Conservation (phyloP, 2,888 invertebrate genomes). For the Neocrepidodera transversa region DNA sequence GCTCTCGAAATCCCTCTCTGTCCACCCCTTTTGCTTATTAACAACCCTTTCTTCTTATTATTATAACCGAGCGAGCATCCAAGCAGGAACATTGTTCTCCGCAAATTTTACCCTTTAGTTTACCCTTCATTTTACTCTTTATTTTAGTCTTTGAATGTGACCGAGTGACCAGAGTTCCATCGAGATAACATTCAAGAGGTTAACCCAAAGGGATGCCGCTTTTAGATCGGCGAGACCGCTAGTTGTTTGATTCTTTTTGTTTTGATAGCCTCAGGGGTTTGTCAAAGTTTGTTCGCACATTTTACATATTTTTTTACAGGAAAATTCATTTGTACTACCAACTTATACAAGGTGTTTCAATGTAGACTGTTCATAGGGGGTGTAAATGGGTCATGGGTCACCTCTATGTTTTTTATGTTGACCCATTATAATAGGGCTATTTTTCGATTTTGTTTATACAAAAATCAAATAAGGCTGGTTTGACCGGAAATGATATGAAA, state of each 20-base stretch:
- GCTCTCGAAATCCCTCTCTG: slow-evolving; percentile 10
- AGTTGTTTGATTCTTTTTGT: neutral
- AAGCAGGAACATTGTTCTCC: slow-evolving; percentile 2
- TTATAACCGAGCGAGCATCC: neutral
- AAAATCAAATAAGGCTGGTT: too few relatives aligned
- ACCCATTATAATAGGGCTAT: too few relatives aligned
- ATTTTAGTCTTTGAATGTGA: slow-evolving; percentile 4
- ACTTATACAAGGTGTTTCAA: too few relatives aligned
- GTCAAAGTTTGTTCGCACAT: too few relatives aligned
- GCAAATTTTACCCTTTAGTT: slow-evolving; percentile 5
- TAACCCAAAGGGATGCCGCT: neutral
- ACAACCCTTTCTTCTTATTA: slow-evolving; percentile 10
- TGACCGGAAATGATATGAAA: too few relatives aligned
- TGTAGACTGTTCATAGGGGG: too few relatives aligned
- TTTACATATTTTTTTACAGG: too few relatives aligned
- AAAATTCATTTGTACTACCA: too few relatives aligned
- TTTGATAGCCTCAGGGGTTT: too few relatives aligned
- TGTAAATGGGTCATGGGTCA: too few relatives aligned
- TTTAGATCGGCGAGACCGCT: neutral
- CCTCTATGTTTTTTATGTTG: too few relatives aligned
- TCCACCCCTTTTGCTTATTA: slow-evolving; percentile 9
- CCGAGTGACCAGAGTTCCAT: neutral
- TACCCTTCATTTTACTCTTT: slow-evolving; percentile 4
- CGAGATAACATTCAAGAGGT: neutral
- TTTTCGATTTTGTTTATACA: too few relatives aligned